Evolutionary conservation across 1,140 invertebrate species (phyloP).

Genomic region (Dendroctonus valens): DNA sequence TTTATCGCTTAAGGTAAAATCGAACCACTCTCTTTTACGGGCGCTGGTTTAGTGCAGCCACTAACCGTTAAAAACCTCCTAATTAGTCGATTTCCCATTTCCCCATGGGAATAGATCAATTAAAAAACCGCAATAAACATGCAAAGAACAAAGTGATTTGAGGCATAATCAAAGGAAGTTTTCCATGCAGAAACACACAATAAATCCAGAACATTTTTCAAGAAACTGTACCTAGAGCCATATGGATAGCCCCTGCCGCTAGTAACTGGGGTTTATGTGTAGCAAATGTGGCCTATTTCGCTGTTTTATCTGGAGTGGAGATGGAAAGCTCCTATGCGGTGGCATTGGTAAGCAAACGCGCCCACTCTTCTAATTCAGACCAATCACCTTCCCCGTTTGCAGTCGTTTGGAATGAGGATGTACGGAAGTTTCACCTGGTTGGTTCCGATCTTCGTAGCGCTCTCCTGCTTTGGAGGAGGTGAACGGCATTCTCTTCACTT

Average conservation of each 20-base stretch:
- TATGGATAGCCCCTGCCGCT: conserved; percentile 85
- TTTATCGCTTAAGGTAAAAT: too few relatives aligned
- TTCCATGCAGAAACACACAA: too few relatives aligned
- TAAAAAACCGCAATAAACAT: too few relatives aligned
- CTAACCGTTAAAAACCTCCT: too few relatives aligned
- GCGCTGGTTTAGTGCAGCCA: too few relatives aligned
- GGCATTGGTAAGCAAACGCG: conserved; percentile 69
- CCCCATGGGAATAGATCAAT: too few relatives aligned
- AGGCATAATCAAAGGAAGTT: too few relatives aligned
- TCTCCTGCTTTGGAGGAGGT: conserved; percentile 84
- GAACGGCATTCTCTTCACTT: conserved; percentile 90
- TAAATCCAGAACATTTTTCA: conserved; percentile 50
- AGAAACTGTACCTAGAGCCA: conserved; percentile 82
- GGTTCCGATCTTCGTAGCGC: conserved; percentile 86
- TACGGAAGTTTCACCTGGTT: conserved; percentile 76
- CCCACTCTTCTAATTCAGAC: conserved; percentile 7
- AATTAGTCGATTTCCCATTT: too few relatives aligned
- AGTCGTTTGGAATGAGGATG: conserved; percentile 76
- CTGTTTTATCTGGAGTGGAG: conserved; percentile 75
- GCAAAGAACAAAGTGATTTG: too few relatives aligned
- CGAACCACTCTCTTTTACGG: too few relatives aligned
- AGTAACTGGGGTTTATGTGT: conserved; percentile 82
- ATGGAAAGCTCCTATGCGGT: conserved; percentile 78
- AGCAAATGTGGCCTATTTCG: conserved; percentile 87
- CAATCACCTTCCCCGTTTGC: conserved; percentile 40